phyloP scores from a whole-genome alignment of 2,888 invertebrate genomes.

The Aplocera efformata region DNA sequence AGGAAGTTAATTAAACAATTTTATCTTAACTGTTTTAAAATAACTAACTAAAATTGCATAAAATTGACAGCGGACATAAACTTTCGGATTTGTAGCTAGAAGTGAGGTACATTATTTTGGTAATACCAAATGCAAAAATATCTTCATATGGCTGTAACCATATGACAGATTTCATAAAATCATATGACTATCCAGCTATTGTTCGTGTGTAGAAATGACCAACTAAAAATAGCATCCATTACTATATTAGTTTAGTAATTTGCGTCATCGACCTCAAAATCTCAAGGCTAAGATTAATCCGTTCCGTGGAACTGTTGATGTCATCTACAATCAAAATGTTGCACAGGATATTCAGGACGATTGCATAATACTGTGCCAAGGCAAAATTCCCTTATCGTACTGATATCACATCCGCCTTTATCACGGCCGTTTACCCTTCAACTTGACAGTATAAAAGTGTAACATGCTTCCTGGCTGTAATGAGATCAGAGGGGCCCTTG shows the following conservation, averaged over 20 bases:
- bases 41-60: no score
- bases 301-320: slow-evolving; percentile 18
- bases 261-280: slow-evolving; percentile 27
- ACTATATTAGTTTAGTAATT: slow-evolving; percentile 10
- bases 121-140: no score
- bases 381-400: slow-evolving; percentile 2
- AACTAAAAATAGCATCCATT: slow-evolving; percentile 7
- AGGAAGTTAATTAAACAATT: no score
- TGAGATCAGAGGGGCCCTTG: slow-evolving; percentile 63
- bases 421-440: slow-evolving; percentile 22
- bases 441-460: slow-evolving; percentile 49
- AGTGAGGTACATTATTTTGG: no score
- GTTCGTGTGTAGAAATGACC: slow-evolving; percentile 6
- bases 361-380: slow-evolving; percentile 5
- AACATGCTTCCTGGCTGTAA: slow-evolving; percentile 47
- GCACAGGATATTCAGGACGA: neutral
- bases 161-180: no score
- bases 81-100: no score
- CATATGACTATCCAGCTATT: neutral
- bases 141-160: no score
- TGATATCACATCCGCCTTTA: slow-evolving; percentile 13
- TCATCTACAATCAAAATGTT: slow-evolving; percentile 3
- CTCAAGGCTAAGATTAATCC: slow-evolving; percentile 22
- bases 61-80: no score
- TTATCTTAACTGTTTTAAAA: no score